Percentiles rank a stretch among this genome's conserved stretches.
Evolutionary conservation across 2,797 vertebrate genomes (phyloP).

Genomic region (Lutjanus campechanus): DNA sequence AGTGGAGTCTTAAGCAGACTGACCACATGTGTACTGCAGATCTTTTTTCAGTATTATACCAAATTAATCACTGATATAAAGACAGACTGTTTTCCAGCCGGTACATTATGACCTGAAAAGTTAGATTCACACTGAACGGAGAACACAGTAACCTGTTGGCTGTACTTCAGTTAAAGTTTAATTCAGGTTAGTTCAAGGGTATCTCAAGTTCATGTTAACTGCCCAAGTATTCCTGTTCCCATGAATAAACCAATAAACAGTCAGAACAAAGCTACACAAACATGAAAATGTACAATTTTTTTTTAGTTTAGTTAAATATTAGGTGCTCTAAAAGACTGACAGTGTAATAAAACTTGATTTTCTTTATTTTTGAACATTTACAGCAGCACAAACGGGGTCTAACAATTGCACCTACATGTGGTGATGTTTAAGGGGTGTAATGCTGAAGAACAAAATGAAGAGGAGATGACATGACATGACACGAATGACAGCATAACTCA

Average conservation of each 20-base stretch:
- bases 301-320: too few relatives aligned
- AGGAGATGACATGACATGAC: too few relatives aligned
- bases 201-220: slow-evolving; percentile 9
- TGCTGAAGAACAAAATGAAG: neutral
- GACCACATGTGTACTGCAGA: neutral
- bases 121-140: neutral
- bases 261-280: neutral
- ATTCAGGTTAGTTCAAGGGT: slow-evolving; percentile 10
- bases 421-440: neutral
- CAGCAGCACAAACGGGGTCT: neutral
- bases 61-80: neutral
- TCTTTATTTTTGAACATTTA: too few relatives aligned
- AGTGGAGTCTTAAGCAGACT: neutral
- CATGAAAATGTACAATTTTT: neutral
- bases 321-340: neutral
- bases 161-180: slow-evolving; percentile 9
- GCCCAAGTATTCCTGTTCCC: neutral
- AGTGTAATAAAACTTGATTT: neutral
- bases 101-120: neutral
- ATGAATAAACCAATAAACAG: slow-evolving; percentile 17
- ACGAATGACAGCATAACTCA: slow-evolving; percentile 73
- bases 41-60: neutral
- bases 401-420: neutral
- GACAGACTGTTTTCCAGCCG: neutral
- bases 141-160: neutral